A percentile compares a stretch with the other conserved stretches of the same genome.
Conservation (phyloP, 2,797 vertebrate genomes). For the Pelochelys cantorii region DNA sequence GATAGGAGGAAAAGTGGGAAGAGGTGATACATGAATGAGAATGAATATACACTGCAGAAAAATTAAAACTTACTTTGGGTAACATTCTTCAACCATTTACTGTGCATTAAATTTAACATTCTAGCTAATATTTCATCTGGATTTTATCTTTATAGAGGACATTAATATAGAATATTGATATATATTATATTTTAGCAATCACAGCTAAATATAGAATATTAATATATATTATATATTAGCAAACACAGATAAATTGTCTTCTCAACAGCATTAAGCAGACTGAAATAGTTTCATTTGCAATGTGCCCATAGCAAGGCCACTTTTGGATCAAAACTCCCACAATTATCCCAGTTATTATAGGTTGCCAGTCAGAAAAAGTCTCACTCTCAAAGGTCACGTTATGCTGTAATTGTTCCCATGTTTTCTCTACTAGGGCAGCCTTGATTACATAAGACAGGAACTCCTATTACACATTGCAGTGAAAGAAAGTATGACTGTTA, state of each 20-base stretch:
- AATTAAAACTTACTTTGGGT: background rate
- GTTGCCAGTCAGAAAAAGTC: background rate
- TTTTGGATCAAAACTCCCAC: background rate
- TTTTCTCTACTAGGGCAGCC: background rate
- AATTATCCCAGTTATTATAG: background rate
- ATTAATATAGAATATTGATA: background rate
- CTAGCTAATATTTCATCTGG: background rate
- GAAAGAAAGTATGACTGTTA: background rate
- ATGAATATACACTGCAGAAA: background rate
- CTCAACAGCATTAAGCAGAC: background rate
- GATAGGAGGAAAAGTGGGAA: background rate
- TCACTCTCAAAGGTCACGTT: background rate
- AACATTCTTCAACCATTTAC: background rate
- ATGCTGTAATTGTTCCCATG: background rate
- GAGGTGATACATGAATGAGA: background rate
- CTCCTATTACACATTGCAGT: background rate
- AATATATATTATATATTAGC: background rate
- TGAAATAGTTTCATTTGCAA: background rate
- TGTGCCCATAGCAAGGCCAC: background rate
- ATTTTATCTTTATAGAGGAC: background rate
- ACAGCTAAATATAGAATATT: background rate
- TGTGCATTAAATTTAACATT: background rate
- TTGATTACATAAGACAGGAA: slow-evolving; percentile 25
- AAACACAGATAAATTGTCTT: background rate
- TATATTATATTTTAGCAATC: background rate